Evolutionary conservation across 2,797 vertebrate species (phyloP).

Genomic region (Rachycentron canadum): DNA sequence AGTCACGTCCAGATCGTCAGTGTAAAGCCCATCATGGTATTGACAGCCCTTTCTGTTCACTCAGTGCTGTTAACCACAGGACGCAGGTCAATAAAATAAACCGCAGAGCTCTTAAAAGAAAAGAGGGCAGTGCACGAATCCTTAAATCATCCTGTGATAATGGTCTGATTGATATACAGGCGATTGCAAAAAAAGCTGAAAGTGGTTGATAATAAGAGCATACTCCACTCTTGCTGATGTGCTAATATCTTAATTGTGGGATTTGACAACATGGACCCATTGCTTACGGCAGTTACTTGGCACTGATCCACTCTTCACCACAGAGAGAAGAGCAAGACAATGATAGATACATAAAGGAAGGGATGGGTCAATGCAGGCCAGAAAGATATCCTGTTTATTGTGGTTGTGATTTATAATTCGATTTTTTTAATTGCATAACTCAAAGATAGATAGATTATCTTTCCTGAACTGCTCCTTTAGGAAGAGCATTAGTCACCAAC

Average conservation of each 20-base stretch:
- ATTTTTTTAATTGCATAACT: constrained; percentile 49
- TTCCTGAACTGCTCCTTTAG: neutral
- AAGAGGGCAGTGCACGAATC: constrained; percentile 32
- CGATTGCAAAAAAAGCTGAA: constrained; percentile 32
- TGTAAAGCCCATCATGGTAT: constrained; percentile 31
- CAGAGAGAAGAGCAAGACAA: constrained; percentile 30
- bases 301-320: constrained; percentile 46
- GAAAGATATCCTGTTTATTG: constrained; percentile 34
- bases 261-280: constrained; percentile 47
- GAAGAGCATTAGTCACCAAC: constrained; percentile 30
- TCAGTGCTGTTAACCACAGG: constrained; percentile 41
- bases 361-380: constrained; percentile 51
- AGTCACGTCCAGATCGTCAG: constrained; percentile 3
- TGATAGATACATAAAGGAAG: constrained; percentile 38
- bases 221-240: constrained; percentile 33
- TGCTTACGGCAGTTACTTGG: constrained; percentile 44
- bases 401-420: constrained; percentile 32
- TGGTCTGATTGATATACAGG: constrained; percentile 35
- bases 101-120: neutral
- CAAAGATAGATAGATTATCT: constrained; percentile 46
- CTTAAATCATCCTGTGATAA: constrained; percentile 19
- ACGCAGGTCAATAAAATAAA: constrained; percentile 37
- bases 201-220: constrained; percentile 47
- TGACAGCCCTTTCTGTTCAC: constrained; percentile 35
- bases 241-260: constrained; percentile 56